Percentiles rank a stretch among this genome's conserved stretches.
phyloP scores from a whole-genome alignment of 2,797 vertebrate genomes.

The Rhinichthys osculus region DNA sequence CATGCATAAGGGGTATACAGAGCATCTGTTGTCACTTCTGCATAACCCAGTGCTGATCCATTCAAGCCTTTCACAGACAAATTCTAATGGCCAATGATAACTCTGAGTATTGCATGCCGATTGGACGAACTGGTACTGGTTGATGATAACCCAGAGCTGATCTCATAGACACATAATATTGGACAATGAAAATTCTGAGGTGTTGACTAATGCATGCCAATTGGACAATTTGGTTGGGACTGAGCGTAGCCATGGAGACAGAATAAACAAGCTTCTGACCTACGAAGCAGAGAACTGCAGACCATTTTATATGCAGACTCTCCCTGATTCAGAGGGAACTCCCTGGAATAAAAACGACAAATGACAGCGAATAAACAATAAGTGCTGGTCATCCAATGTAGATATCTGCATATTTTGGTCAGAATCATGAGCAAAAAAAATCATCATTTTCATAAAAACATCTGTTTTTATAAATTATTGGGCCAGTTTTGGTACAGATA shows the following conservation, averaged over 20 bases:
- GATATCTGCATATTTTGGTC: slow-evolving; percentile 65
- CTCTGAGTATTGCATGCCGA: slow-evolving; percentile 78
- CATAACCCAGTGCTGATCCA: slow-evolving; percentile 47
- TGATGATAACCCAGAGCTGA: slow-evolving; percentile 26
- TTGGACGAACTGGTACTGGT: slow-evolving; percentile 86
- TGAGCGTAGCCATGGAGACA: slow-evolving; percentile 99
- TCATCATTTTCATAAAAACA: slow-evolving; percentile 46
- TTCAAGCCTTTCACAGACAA: slow-evolving; percentile 18
- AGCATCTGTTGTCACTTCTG: slow-evolving; percentile 45
- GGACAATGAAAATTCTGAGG: slow-evolving; percentile 52
- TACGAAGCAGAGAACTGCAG: slow-evolving; percentile 99
- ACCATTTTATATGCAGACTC: slow-evolving; percentile 99
- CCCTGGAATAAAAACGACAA: slow-evolving; percentile 99
- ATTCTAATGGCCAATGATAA: slow-evolving; percentile 43
- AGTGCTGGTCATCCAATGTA: slow-evolving; percentile 89
- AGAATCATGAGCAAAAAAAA: slow-evolving; percentile 58
- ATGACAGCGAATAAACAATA: slow-evolving; percentile 99
- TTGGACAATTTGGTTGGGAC: slow-evolving; percentile 91
- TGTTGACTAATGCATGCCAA: slow-evolving; percentile 79
- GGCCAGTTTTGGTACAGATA: slow-evolving; percentile 32
- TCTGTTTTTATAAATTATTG: neutral
- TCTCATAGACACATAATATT: slow-evolving; percentile 36
- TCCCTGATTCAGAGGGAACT: slow-evolving; percentile 99
- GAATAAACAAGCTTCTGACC: slow-evolving; percentile 99
- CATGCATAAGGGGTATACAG: slow-evolving; percentile 57